Evolutionary conservation across 2,113 vertebrate genomes (phyloP), one percentile per base, ranked within the genome.

Genomic region (Dascyllus trimaculatus): DNA sequence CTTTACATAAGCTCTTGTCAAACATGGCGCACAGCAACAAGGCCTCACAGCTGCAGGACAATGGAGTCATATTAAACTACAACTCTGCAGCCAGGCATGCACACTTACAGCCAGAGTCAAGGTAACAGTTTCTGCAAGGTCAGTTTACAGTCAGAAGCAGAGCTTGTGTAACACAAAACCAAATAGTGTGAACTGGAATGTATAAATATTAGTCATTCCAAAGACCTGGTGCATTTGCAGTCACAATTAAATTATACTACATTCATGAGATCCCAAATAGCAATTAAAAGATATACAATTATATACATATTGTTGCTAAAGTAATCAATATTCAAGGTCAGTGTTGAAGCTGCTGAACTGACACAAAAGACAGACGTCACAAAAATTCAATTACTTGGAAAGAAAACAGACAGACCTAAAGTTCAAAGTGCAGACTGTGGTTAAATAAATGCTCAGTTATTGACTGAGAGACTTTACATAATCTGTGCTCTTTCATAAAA

Each of bases 1-100:
- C 85, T 85, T 87, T 70, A 85, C 69, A 86, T 88, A 81, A 89
- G 89, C 89, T 83, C 82, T 83, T 87, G 89, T 91, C 87, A 91
- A 91, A 92, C 86, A 91, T 60, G 80, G 71, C 11, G 57, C 61
- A 53, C 75, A 26, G 79, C 72, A 80, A 84, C 87, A 85, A 88
- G 80, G 84, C 80, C 75, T 71, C 81, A 68, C 89, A 90, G 86
- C 86, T 91, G 86, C 89, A 85, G 67, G 40, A 93, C 88, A 90
- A 89, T 85, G 70, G 87, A 82, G 84, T 52, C 78, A 49, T 67
- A 43, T 68, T 78, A 75, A 77, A 77, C 45, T 62, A 69, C 80
- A 81, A 69, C n/a, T 15, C 66, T 9, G 60, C 61, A 68, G 84
- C 26, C 75, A 46, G 69, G 25, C 58, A 18, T 48, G 38, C 67